Base-by-base conservation (phyloP, 2,113 vertebrate species). In the Syngnathus scovelli region DNA sequence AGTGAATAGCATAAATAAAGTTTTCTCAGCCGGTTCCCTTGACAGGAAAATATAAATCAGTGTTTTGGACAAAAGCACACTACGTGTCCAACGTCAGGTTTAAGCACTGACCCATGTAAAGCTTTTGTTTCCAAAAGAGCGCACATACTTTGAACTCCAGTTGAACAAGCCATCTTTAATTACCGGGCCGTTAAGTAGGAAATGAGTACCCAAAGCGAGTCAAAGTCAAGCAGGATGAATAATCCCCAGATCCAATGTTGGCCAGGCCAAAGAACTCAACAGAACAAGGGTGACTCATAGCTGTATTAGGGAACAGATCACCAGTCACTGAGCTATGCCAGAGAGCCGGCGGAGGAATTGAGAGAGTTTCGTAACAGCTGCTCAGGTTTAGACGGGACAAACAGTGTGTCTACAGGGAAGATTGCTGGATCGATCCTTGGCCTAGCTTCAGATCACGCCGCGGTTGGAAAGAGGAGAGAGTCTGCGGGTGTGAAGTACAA, bases 241-340 rank as follows among this genome's bases (percentile, higher is more conserved):
- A 87, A 87, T 86, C 62, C 72, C 68, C 74, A 78, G 79, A 85
- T 70, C 77, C 71, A 78, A 77, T 73, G 72, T 75, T 84, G 78
- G 69, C 66, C 43, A 79, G 77, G 77, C 70, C 72, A 79, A 71
- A 61, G 79, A 79, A 77, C 75, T 76, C 69, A 69, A 72, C 64
- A 70, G 79, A 84, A 79, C 76, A 78, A 68, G 77, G 61, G 82
- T 87, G 83, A 88, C 85, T 88, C 84, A 88, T 78, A 52, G 67
- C 76, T 78, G 77, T 83, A 78, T 84, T 83, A 79, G 79, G 68
- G 76, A 85, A 78, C 70, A 78, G 73, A 80, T 83, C 76, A 75
- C 75, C 80, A 74, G 68, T 62, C 72, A 66, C 74, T 69, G 54
- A 79, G 83, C 81, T 84, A 74, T 77, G 80, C 81, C 74, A 51